Evolutionary conservation across 2,797 vertebrate genomes (phyloP).

Genomic region (Hipposideros larvatus): DNA sequence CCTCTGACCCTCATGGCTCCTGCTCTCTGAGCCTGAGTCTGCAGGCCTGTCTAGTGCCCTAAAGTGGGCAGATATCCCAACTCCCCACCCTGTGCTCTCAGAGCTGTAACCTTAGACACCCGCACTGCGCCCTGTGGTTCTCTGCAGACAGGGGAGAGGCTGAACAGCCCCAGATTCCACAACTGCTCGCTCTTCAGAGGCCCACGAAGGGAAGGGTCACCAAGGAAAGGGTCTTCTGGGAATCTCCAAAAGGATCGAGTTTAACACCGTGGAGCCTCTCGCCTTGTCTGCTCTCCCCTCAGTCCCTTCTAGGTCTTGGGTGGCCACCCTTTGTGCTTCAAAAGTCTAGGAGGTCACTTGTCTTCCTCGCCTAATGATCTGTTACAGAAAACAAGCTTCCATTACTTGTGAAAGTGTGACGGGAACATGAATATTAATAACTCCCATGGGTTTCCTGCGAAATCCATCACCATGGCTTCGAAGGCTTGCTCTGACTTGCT

Average conservation of each 20-base stretch:
- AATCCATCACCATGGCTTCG: conserved; percentile 58
- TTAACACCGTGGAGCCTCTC: conserved; percentile 36
- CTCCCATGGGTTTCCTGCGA: conserved; percentile 73
- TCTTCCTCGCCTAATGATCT: conserved; percentile 83
- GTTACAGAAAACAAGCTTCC: conserved; percentile 82
- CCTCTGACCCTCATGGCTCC: neutral
- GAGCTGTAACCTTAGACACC: neutral
- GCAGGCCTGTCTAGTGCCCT: neutral
- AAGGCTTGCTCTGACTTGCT: conserved; percentile 80
- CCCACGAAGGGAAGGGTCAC: conserved; percentile 51
- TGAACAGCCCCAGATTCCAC: neutral
- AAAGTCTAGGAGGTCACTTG: conserved; percentile 80
- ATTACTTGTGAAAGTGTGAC: conserved; percentile 77
- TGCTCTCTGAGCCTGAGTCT: neutral
- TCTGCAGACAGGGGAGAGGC: neutral
- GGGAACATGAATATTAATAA: conserved; percentile 88
- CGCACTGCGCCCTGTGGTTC: neutral
- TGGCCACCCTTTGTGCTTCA: conserved; percentile 49
- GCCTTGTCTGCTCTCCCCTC: conserved; percentile 51
- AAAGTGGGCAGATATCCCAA: neutral
- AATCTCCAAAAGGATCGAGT: conserved; percentile 17
- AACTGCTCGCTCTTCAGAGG: neutral
- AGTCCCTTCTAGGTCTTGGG: conserved; percentile 56
- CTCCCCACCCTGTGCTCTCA: neutral
- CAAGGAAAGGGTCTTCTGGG: conserved; percentile 67